phyloP scores from a whole-genome alignment of 1,140 invertebrate genomes.

The Bombus waltoni region DNA sequence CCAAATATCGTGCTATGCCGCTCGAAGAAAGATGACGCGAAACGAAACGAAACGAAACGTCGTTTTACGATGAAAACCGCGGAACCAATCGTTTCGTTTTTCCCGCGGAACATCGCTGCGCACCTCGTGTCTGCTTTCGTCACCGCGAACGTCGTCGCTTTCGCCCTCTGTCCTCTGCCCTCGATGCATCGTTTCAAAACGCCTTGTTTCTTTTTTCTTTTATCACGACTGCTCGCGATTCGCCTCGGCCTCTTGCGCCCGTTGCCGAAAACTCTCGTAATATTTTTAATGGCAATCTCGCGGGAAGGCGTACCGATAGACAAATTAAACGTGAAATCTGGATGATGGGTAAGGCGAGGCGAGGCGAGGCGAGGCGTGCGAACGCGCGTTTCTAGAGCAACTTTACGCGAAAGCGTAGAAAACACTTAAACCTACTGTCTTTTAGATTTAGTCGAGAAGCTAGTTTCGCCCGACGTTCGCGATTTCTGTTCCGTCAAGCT shows the following conservation, averaged over 20 bases:
- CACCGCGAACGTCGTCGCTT: background rate
- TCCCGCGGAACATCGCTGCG: background rate
- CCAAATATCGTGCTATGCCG: constrained; percentile 33
- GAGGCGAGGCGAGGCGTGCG: background rate
- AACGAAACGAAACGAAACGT: constrained; percentile 1
- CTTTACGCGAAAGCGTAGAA: constrained; percentile 54
- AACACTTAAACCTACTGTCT: constrained; percentile 76
- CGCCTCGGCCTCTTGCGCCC: too few relatives aligned
- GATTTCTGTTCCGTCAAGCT: background rate
- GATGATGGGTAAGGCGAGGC: constrained; percentile 9
- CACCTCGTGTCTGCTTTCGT: background rate
- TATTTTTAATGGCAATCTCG: background rate
- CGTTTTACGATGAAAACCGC: too few relatives aligned
- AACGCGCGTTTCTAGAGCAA: background rate
- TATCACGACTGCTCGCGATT: background rate
- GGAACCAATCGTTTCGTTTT: background rate
- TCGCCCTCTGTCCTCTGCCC: background rate
- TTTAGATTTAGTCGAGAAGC: constrained; percentile 42
- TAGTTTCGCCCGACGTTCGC: background rate
- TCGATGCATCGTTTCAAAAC: background rate
- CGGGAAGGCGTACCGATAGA: background rate
- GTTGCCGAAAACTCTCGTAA: background rate
- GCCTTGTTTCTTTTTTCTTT: background rate
- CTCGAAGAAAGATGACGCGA: constrained; percentile 10
- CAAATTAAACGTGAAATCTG: background rate